Base-by-base conservation (phyloP, 2,113 vertebrate species). In the Canis aureus region DNA sequence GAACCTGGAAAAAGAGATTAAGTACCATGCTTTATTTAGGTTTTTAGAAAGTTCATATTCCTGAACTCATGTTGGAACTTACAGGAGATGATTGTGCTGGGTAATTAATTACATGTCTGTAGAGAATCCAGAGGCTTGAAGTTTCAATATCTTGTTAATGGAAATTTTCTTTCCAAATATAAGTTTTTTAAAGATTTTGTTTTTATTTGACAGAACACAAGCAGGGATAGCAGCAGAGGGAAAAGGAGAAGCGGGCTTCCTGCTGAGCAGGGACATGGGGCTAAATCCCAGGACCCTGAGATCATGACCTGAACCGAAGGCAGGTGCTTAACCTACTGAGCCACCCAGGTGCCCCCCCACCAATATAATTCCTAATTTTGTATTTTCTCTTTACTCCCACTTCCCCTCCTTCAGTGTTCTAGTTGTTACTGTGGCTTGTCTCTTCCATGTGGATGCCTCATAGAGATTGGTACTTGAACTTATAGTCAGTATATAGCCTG, bases 31-130 rank as follows among this genome's bases (percentile, higher is more conserved):
- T 98, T 16, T 96, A 96, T 98, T 13, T 96, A 97, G 94, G 97
- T 98, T 98, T 91, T 98, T 98, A 97, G 97, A 97, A 97, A 98
- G 98, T 98, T 98, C 97, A 97, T 96, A 97, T 93, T 92, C 96
- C 94, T 67, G 27, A 60, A 96, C 78, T 98, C 97, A 0, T 98
- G 98, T 98, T 98, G 97, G 86, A 98, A 98, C 98, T 98, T 98
- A 98, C 13, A 83, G 11, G n/a, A 97, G 97, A 97, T 96, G 97
- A 98, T 98, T 98, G 96, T 98, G 90, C 97, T 98, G 97, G 96
- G 94, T 98, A 98, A 98, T 98, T 98, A 98, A 98, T 98, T 98
- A 98, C 98, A 88, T 98, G 97, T 98, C 97, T 98, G 91, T 94
- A 98, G 90, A 97, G 96, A 98, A 97, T 98, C 97, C 97, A 98